These are phyloP conservation scores for Harpalus rufipes DNA, from an alignment of 2,888 invertebrate genomes.

Conservation along the genomic window DNA sequence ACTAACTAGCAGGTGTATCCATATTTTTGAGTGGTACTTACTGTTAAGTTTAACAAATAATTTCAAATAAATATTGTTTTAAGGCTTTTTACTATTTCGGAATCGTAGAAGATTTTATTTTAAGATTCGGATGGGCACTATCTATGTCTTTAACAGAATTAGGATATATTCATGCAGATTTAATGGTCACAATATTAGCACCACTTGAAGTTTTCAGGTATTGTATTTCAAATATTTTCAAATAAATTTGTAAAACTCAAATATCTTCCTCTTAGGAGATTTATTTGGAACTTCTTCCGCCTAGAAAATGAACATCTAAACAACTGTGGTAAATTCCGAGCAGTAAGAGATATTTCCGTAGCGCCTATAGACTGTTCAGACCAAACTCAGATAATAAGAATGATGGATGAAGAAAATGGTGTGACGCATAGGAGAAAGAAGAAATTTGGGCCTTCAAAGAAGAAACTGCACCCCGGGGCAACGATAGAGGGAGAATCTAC, in stretches of 20 bases:
- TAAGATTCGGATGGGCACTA: constrained; percentile 96
- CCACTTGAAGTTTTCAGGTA: constrained; percentile 94
- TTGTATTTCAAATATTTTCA: constrained; percentile 63
- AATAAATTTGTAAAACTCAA: constrained; percentile 13
- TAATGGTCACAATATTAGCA: constrained; percentile 90
- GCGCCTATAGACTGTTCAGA: constrained; percentile 96
- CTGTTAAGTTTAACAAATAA: too few species aligned
- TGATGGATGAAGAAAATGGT: constrained; percentile 97
- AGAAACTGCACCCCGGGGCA: constrained; percentile 73
- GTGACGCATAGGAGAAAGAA: constrained; percentile 85
- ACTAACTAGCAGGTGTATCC: too few species aligned
- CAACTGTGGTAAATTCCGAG: constrained; percentile 99
- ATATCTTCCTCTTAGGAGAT: constrained; percentile 82
- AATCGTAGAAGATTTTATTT: constrained; percentile 94
- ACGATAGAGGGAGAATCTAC: constrained; percentile 76
- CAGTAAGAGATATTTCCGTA: constrained; percentile 97
- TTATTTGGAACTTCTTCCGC: constrained; percentile 99
- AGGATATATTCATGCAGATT: constrained; percentile 85
- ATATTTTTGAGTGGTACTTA: too few species aligned
- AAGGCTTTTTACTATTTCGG: constrained; percentile 97
- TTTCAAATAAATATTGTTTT: constrained; percentile 71
- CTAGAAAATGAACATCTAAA: constrained; percentile 99
- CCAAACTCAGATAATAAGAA: constrained; percentile 91
- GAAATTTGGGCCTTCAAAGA: constrained; percentile 76
- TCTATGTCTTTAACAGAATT: constrained; percentile 92